Conservation (phyloP, 2,888 invertebrate genomes). For the Ametastegia equiseti region DNA sequence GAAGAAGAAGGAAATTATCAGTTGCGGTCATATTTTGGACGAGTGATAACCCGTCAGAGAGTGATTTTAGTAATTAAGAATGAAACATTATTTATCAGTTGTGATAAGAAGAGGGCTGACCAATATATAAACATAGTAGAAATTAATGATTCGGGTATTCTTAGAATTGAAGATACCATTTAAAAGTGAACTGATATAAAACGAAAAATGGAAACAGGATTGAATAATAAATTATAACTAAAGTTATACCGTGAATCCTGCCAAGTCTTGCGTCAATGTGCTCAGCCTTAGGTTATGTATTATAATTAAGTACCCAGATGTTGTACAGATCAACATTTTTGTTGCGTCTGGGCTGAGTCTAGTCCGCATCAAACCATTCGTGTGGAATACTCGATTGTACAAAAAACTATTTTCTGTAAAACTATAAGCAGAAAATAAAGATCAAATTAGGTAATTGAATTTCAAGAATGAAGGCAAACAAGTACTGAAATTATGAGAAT, state of each 20-base stretch:
- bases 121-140: not conserved
- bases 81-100: not conserved
- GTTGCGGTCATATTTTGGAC: not conserved
- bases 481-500: too few species aligned
- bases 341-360: conserved; percentile 90
- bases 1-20: not conserved
- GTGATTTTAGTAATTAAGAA: not conserved
- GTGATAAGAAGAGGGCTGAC: not conserved
- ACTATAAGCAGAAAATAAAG: too few species aligned
- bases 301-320: conserved; percentile 92
- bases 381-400: conserved; percentile 91
- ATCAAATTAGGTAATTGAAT: too few species aligned
- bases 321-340: conserved; percentile 94
- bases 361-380: conserved; percentile 91
- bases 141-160: too few species aligned
- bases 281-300: conserved; percentile 92
- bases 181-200: not conserved
- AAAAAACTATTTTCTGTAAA: conserved; percentile 86
- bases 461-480: too few species aligned
- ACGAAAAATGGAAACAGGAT: too few species aligned
- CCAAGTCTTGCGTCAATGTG: conserved; percentile 87
- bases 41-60: not conserved
- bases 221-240: not conserved
- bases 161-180: too few species aligned
- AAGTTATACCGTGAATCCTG: conserved; percentile 90